phyloP scores from a whole-genome alignment of 2,797 vertebrate species.

The Hylomyscus alleni region DNA sequence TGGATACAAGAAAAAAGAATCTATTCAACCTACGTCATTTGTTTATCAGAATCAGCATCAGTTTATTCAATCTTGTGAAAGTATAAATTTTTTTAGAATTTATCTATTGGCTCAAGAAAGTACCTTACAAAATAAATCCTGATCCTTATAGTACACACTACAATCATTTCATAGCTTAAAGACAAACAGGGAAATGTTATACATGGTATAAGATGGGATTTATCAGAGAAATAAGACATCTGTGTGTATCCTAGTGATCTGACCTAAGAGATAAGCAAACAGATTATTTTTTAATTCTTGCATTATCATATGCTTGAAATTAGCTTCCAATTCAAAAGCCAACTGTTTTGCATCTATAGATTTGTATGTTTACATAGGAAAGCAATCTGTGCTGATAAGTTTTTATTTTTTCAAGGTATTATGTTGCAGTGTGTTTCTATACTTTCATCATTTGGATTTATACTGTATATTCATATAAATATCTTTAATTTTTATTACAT shows the following conservation, averaged over 20 bases:
- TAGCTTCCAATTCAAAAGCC: not conserved
- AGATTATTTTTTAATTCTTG: not conserved
- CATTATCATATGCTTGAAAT: constrained; percentile 26
- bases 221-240: not conserved
- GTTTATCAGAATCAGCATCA: constrained; percentile 45
- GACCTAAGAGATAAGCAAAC: not conserved
- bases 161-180: not conserved
- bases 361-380: not conserved
- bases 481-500: not conserved
- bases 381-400: not conserved
- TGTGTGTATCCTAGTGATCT: not conserved
- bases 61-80: constrained; percentile 57
- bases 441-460: not conserved
- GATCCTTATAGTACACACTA: not conserved
- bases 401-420: not conserved
- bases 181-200: not conserved
- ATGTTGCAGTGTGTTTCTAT: not conserved
- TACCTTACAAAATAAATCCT: constrained; percentile 26
- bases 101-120: not conserved
- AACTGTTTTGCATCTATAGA: not conserved
- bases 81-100: constrained; percentile 42
- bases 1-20: constrained; percentile 36
- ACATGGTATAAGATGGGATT: not conserved
- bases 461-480: not conserved
- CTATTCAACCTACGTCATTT: constrained; percentile 51